Evolutionary conservation across 2,888 invertebrate genomes (phyloP), one percentile per base, ranked within the genome.

Genomic region (Drosophila phalerata): DNA sequence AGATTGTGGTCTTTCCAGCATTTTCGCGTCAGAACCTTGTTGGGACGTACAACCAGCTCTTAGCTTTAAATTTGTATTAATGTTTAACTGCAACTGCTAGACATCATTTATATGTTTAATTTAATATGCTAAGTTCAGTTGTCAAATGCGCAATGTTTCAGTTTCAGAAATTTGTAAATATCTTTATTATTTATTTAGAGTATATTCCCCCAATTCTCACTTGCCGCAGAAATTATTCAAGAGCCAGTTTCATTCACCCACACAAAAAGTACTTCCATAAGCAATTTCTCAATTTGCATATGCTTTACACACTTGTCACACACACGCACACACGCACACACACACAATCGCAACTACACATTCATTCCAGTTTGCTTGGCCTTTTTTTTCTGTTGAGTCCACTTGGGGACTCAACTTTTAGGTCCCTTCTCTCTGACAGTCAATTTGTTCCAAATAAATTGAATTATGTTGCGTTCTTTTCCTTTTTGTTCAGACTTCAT

Each of bases 261-360:
- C 73, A 66, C 72, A 77, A 77, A 81, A 79, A 77, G 70, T 72
- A 64, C 75, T 73, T 63, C 56, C 73, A 81, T 70, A 73, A 84
- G 79, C 84, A 84, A 84, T 86, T 88, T 86, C 79, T 73, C 79
- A 86, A 85, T 85, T 85, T 88, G 87, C 85, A 85, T 85, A 88
- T 86, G 87, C 64, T 71, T 65, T 69, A 69, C 52, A 58, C 43
- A 34, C 62, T 40, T 34, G 32, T 34, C 37, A 19, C 49, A 40
- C 52, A 15, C 43, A 30, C 49, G 47, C 38, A 45, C 13, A 11
- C 45, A 17, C 1, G 45, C 6, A 47, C 11, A 45, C 13, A 11
- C 45, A 17, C 1, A 49, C 6, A 47, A 9, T 9, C 32, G 15
- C 19, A 19, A 40, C 45, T 58, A 19, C 38, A 42, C 45, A 45